Evolutionary conservation across 2,888 invertebrate species (phyloP).

Genomic region (Anaspis maculata): DNA sequence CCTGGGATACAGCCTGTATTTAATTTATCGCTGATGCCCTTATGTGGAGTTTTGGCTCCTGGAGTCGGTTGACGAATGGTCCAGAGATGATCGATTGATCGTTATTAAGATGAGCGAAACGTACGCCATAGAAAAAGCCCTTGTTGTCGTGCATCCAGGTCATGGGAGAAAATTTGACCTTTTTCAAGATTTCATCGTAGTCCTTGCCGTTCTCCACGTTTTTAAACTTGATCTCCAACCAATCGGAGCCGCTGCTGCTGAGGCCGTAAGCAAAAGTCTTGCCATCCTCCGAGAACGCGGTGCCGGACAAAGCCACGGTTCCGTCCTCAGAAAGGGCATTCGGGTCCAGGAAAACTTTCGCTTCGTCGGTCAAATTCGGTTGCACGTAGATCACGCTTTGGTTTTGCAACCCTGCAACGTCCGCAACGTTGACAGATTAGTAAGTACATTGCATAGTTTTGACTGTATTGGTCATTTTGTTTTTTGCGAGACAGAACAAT

Average conservation of each 20-base stretch:
- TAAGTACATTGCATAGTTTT: background rate
- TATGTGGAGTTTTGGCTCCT: too few relatives aligned
- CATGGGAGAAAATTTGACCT: slow-evolving; percentile 86
- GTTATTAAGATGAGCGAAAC: too few relatives aligned
- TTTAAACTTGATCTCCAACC: slow-evolving; percentile 83
- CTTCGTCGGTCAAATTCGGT: slow-evolving; percentile 63
- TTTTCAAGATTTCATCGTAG: slow-evolving; percentile 79
- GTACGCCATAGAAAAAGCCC: slow-evolving; percentile 89
- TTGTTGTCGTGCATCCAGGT: slow-evolving; percentile 93
- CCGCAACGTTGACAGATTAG: background rate
- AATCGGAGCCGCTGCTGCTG: slow-evolving; percentile 91
- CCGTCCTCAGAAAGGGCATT: slow-evolving; percentile 88
- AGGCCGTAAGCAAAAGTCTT: slow-evolving; percentile 83
- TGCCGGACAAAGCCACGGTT: slow-evolving; percentile 68
- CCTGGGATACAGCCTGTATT: too few relatives aligned
- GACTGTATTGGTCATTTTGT: too few relatives aligned
- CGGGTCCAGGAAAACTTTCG: slow-evolving; percentile 88
- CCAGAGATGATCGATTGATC: too few relatives aligned
- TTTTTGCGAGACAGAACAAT: too few relatives aligned
- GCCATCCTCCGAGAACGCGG: slow-evolving; percentile 84
- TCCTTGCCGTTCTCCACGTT: slow-evolving; percentile 73
- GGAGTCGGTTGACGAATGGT: too few relatives aligned
- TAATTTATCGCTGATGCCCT: too few relatives aligned
- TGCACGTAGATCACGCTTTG: slow-evolving; percentile 93
- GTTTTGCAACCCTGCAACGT: slow-evolving; percentile 85